Percentiles rank a stretch among this genome's conserved stretches.
Conservation (phyloP, 35 echinoderm and acorn worm genomes). For the Holothuria glaberrima region DNA sequence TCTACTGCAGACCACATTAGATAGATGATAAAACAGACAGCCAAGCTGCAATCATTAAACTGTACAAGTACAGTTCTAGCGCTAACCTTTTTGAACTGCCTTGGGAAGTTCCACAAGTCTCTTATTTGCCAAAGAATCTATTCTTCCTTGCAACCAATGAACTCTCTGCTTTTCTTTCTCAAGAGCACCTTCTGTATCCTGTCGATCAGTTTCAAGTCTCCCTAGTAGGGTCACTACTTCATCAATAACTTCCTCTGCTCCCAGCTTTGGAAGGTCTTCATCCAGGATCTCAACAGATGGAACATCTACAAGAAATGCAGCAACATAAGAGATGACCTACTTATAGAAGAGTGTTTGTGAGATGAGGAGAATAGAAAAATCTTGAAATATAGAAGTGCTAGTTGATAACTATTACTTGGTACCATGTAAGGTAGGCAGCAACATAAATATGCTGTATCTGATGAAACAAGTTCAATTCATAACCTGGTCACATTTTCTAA, state of each 20-base stretch:
- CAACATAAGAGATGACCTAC: neutral
- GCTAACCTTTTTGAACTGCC: slow-evolving; percentile 86
- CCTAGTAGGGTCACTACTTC: slow-evolving; percentile 86
- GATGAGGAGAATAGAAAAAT: too few relatives aligned
- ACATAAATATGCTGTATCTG: too few relatives aligned
- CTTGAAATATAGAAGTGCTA: too few relatives aligned
- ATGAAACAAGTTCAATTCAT: too few relatives aligned
- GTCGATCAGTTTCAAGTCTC: slow-evolving; percentile 84
- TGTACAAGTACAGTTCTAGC: too few relatives aligned
- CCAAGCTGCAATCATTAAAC: neutral
- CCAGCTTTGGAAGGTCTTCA: slow-evolving; percentile 86
- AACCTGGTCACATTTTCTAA: too few relatives aligned
- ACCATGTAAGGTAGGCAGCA: too few relatives aligned
- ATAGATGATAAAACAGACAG: too few relatives aligned
- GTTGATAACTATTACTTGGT: too few relatives aligned
- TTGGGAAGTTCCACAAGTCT: slow-evolving; percentile 80
- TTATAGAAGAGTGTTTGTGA: neutral
- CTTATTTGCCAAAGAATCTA: slow-evolving; percentile 81
- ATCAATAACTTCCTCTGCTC: slow-evolving; percentile 96
- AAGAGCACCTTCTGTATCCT: slow-evolving; percentile 67
- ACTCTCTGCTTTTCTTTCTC: slow-evolving; percentile 87
- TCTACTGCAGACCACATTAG: too few relatives aligned
- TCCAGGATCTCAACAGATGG: slow-evolving; percentile 34
- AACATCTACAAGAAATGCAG: neutral
- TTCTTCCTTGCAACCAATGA: slow-evolving; percentile 81